Conservation (phyloP, 2,797 vertebrate species). For the Phoxinus dragarum region DNA sequence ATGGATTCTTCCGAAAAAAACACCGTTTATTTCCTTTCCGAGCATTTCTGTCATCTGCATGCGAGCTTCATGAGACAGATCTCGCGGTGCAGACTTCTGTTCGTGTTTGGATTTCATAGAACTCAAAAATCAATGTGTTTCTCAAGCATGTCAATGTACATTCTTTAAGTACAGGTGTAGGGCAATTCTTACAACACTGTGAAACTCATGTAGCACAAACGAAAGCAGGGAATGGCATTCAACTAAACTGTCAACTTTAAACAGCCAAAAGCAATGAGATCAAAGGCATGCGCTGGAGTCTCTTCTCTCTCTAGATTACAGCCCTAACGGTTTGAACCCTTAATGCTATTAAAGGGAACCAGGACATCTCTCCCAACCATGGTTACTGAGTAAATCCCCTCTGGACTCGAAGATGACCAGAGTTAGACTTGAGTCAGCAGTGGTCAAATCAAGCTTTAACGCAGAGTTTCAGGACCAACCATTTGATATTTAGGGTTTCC, state of each 20-base stretch:
- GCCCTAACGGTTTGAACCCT: constrained; percentile 71
- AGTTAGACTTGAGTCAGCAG: constrained; percentile 50
- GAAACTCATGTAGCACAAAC: constrained; percentile 81
- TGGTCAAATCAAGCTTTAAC: constrained; percentile 34
- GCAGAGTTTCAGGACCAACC: not conserved
- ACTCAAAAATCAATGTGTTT: constrained; percentile 63
- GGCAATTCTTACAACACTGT: constrained; percentile 76
- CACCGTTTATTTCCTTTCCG: not conserved
- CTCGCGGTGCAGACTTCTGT: constrained; percentile 1
- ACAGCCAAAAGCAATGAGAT: constrained; percentile 80
- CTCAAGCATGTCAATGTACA: constrained; percentile 80
- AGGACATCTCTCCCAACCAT: constrained; percentile 70
- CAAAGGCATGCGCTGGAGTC: constrained; percentile 79
- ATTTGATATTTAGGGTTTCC: constrained; percentile 4
- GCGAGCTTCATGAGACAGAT: constrained; percentile 14
- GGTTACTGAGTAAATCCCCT: constrained; percentile 65
- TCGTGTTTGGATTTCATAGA: constrained; percentile 51
- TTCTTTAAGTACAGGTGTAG: constrained; percentile 84
- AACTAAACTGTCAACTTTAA: constrained; percentile 80
- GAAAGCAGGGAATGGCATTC: constrained; percentile 77
- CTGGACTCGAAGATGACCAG: constrained; percentile 56
- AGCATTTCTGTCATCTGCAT: constrained; percentile 13
- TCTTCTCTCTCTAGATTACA: constrained; percentile 77
- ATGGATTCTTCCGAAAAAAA: not conserved
- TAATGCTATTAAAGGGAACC: constrained; percentile 78